phyloP scores from a whole-genome alignment of 64 coral and sea anemone species.

The Pachyseris speciosa region DNA sequence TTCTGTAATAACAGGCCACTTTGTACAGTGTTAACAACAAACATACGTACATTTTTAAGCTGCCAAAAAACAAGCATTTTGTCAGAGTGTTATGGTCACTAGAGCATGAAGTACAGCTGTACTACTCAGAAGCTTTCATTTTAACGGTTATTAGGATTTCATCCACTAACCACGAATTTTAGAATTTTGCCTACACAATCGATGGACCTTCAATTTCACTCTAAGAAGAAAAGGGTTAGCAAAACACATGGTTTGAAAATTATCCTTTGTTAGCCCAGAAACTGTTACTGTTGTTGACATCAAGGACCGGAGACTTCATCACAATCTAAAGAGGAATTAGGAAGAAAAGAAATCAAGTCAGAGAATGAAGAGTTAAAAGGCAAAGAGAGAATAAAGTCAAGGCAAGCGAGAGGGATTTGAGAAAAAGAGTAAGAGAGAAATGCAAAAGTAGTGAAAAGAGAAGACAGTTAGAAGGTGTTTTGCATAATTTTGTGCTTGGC shows the following conservation, averaged over 20 bases:
- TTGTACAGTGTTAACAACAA: too few relatives aligned
- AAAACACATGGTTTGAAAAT: conserved; percentile 3
- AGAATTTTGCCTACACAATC: too few relatives aligned
- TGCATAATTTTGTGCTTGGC: not conserved
- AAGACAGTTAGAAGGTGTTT: not conserved
- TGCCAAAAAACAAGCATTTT: too few relatives aligned
- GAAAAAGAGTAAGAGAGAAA: not conserved
- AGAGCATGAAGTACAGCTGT: too few relatives aligned
- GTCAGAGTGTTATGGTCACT: too few relatives aligned
- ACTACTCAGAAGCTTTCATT: too few relatives aligned
- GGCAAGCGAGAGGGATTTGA: not conserved
- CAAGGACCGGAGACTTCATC: conserved; percentile 41
- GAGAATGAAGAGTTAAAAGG: not conserved
- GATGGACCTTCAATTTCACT: too few relatives aligned
- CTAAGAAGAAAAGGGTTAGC: not conserved
- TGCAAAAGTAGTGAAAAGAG: not conserved
- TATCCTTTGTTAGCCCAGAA: conserved; percentile 32
- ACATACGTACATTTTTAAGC: too few relatives aligned
- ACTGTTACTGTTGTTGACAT: conserved; percentile 21
- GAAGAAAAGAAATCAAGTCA: conserved; percentile 40
- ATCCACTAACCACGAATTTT: too few relatives aligned
- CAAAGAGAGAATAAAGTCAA: not conserved
- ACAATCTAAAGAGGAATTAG: conserved; percentile 35
- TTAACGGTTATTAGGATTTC: too few relatives aligned
- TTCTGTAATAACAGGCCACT: too few relatives aligned